Percentiles rank a stretch among this genome's conserved stretches.
Conservation (phyloP, 2,888 invertebrate genomes). For the Lycophotia porphyrea region DNA sequence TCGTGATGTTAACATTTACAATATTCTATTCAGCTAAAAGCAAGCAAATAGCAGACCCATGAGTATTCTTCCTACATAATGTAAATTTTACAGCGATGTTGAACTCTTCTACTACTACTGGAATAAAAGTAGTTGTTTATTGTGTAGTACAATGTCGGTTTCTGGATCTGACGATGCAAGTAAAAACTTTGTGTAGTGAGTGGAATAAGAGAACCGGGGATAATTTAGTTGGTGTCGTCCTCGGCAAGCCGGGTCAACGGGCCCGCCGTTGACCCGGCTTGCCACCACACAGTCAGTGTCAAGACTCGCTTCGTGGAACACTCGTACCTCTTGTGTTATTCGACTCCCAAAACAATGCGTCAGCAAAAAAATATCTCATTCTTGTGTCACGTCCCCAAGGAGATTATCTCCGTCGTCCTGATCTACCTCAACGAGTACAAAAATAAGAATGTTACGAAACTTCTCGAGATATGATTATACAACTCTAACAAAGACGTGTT, state of each 20-base stretch:
- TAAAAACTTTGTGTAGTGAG: slow-evolving; percentile 15
- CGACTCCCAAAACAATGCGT: slow-evolving; percentile 82
- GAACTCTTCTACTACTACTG: slow-evolving; percentile 59
- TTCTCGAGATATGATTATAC: slow-evolving; percentile 63
- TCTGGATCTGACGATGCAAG: slow-evolving; percentile 31
- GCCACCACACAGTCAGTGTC: slow-evolving; percentile 63
- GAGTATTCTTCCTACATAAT: slow-evolving; percentile 70
- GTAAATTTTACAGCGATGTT: slow-evolving; percentile 70
- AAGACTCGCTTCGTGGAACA: slow-evolving; percentile 68
- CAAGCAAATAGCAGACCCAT: slow-evolving; percentile 69
- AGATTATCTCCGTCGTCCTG: slow-evolving; percentile 80
- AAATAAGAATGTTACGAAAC: slow-evolving; percentile 77
- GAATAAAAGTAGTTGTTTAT: slow-evolving; percentile 66
- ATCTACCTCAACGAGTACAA: slow-evolving; percentile 79
- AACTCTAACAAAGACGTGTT: slow-evolving; percentile 64
- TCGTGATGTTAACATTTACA: slow-evolving; percentile 75
- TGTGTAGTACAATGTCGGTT: slow-evolving; percentile 53
- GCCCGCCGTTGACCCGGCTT: slow-evolving; percentile 52
- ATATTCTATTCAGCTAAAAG: slow-evolving; percentile 78
- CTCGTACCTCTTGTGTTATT: slow-evolving; percentile 60
- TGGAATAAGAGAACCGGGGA: slow-evolving; percentile 22
- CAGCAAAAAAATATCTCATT: slow-evolving; percentile 81
- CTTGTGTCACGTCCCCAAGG: slow-evolving; percentile 82
- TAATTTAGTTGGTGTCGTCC: slow-evolving; percentile 19
- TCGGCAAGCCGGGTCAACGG: no score